Percentiles rank a stretch among this genome's conserved stretches.
Evolutionary conservation across 2,797 vertebrate species (phyloP).

Genomic region (Gymnothorax reevesii): DNA sequence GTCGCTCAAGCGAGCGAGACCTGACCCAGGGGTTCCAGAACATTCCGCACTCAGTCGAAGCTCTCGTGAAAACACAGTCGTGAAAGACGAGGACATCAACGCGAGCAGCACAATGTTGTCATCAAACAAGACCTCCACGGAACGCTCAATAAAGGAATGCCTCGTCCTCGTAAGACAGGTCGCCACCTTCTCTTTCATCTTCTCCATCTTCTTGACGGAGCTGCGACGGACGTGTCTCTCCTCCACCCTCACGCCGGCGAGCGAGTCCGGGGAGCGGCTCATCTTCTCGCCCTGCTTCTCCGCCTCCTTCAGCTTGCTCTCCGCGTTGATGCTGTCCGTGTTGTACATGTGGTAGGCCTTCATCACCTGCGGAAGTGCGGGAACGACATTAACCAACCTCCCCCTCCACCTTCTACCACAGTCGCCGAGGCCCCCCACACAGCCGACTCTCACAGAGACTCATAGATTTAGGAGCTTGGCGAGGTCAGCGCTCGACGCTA

Average conservation of each 20-base stretch:
- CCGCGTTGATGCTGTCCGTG: conserved; percentile 94
- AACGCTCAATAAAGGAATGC: background rate
- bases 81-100: background rate
- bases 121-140: background rate
- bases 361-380: conserved; percentile 82
- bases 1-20: background rate
- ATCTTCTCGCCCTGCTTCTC: conserved; percentile 99
- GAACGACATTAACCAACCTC: background rate
- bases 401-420: background rate
- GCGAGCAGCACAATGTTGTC: background rate
- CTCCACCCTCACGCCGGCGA: conserved; percentile 83
- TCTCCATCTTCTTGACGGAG: conserved; percentile 97
- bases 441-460: background rate
- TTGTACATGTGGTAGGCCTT: conserved; percentile 99
- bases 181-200: conserved; percentile 98
- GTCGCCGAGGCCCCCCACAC: background rate
- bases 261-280: conserved; percentile 89
- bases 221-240: conserved; percentile 93
- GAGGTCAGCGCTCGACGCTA: background rate
- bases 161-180: background rate
- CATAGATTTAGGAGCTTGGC: background rate
- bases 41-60: background rate
- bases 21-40: background rate
- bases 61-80: background rate
- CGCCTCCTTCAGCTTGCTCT: conserved; percentile 97